phyloP scores from a whole-genome alignment of 2,797 vertebrate species.

The Channa striata region DNA sequence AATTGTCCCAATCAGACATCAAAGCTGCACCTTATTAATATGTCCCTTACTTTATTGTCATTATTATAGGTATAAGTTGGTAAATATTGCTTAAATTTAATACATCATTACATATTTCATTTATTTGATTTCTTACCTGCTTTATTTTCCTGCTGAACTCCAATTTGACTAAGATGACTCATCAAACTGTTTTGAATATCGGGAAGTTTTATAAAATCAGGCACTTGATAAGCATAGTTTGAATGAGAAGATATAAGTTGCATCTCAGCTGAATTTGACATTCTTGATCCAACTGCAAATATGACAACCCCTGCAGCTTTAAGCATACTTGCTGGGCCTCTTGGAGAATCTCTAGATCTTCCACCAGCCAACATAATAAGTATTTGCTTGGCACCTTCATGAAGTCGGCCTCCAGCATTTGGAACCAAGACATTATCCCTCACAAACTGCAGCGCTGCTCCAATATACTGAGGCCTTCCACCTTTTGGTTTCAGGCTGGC shows the following conservation, averaged over 20 bases:
- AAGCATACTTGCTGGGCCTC: conserved; percentile 73
- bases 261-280: conserved; percentile 74
- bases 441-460: conserved; percentile 80
- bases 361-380: conserved; percentile 78
- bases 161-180: conserved; percentile 56
- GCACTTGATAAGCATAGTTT: conserved; percentile 66
- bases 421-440: conserved; percentile 73
- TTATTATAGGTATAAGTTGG: neutral
- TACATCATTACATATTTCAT: neutral
- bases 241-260: conserved; percentile 71
- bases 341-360: conserved; percentile 82
- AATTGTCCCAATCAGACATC: too few species aligned
- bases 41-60: too few species aligned
- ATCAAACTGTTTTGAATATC: conserved; percentile 68
- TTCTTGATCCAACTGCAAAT: conserved; percentile 79
- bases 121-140: conserved; percentile 62
- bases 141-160: conserved; percentile 37
- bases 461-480: conserved; percentile 80
- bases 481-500: conserved; percentile 77
- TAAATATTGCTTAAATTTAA: neutral
- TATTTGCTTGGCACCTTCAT: conserved; percentile 75
- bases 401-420: conserved; percentile 64
- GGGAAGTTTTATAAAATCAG: conserved; percentile 76
- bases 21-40: too few species aligned
- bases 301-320: conserved; percentile 73